A percentile compares a stretch with the other conserved stretches of the same genome.
Conservation (phyloP, 1,140 invertebrate genomes). For the Cydia fagiglandana region DNA sequence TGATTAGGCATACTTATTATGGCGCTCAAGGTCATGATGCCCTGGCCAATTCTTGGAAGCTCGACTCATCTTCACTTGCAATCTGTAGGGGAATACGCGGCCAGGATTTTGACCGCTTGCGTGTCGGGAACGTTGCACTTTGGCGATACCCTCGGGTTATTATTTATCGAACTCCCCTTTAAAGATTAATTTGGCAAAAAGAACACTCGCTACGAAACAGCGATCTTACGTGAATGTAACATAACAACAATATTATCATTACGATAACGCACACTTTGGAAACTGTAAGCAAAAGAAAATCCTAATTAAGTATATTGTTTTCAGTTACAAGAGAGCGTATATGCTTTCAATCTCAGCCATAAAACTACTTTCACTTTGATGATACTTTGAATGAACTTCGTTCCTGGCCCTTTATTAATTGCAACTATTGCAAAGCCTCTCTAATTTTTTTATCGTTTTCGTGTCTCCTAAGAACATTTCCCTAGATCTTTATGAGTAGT, state of each 20-base stretch:
- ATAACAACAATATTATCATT: slow-evolving; percentile 16
- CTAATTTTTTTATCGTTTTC: too few species aligned
- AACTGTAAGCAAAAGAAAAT: not conserved
- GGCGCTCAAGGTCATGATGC: not conserved
- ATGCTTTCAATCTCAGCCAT: too few species aligned
- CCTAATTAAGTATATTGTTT: not conserved
- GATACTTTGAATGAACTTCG: too few species aligned
- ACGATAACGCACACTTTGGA: not conserved
- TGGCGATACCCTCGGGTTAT: slow-evolving; percentile 55
- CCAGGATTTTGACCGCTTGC: slow-evolving; percentile 61
- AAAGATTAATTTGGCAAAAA: slow-evolving; percentile 37
- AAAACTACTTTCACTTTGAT: too few species aligned
- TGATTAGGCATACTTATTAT: not conserved
- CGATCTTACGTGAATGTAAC: slow-evolving; percentile 4
- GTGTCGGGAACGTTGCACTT: slow-evolving; percentile 57
- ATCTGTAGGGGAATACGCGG: not conserved
- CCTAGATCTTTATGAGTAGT: too few species aligned
- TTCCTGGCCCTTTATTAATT: too few species aligned
- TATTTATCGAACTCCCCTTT: slow-evolving; percentile 55
- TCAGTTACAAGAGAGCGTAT: too few species aligned
- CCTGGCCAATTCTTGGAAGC: not conserved
- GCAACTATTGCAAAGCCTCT: too few species aligned
- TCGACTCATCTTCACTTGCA: not conserved
- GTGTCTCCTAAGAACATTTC: too few species aligned
- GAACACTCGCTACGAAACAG: not conserved